phyloP scores from a whole-genome alignment of 2,888 invertebrate genomes.

The Machimus rusticus region DNA sequence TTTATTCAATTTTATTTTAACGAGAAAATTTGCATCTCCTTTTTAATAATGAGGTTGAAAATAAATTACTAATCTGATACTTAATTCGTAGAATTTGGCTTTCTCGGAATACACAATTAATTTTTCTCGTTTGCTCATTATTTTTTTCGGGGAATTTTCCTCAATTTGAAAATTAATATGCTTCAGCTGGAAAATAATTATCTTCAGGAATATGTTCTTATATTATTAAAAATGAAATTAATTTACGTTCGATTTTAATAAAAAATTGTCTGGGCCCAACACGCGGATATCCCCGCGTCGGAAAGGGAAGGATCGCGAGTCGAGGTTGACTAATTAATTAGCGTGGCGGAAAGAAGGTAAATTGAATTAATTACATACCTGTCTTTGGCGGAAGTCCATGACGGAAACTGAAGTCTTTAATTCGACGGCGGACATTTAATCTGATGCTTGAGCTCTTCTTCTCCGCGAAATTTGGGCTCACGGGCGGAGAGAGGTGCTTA shows the following conservation, averaged over 20 bases:
- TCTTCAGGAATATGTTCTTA: no score
- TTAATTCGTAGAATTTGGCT: no score
- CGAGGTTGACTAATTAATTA: neutral
- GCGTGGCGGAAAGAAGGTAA: neutral
- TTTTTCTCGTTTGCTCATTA: neutral
- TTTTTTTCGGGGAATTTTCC: neutral
- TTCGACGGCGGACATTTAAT: conserved; percentile 52
- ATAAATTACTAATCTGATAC: no score
- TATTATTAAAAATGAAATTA: no score
- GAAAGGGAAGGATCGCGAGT: neutral
- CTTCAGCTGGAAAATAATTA: neutral
- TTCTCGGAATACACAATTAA: no score
- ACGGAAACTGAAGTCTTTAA: conserved; percentile 51
- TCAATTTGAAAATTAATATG: neutral
- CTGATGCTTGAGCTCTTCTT: conserved; percentile 41
- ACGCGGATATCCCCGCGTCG: neutral
- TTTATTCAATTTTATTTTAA: neutral
- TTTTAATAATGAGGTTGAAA: no score
- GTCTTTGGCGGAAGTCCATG: conserved; percentile 53
- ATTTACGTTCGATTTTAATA: no score
- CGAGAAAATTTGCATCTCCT: neutral
- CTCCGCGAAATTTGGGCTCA: neutral
- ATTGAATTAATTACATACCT: conserved; percentile 49
- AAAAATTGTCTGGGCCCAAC: neutral
- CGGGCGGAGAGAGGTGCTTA: neutral